Evolutionary conservation across 2,797 vertebrate species (phyloP), one percentile per base, ranked within the genome.

Genomic region (Cossypha caffra): DNA sequence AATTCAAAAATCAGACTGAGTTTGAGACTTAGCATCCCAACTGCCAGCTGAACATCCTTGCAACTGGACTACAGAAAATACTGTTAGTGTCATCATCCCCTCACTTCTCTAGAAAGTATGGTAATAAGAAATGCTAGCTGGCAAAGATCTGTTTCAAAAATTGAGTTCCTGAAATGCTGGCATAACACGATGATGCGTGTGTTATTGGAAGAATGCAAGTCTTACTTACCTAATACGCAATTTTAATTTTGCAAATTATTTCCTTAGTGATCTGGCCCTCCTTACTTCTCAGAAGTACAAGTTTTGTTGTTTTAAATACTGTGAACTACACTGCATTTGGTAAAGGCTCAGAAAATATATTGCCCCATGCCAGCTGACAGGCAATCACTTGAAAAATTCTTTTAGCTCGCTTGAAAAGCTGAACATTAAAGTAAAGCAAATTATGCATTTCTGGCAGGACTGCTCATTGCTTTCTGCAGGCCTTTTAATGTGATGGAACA

Each of bases 391-490:
- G 55, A 88, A n/a, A 69, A 88, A 84, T 31, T 64, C 55, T 52
- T 90, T 86, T 29, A 86, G 62, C 35, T 88, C 31, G 59, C 66
- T 88, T 66, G 26, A 92, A 88, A 85, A 64, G 51, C 19, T 47
- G 21, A 79, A 69, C 25, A 59, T 66, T 69, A 35, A 88, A 88
- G 72, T 11, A 11, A 76, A 67, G 25, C 29, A 86, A 83, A 88
- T 80, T 42, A 81, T 12, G 50, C 29, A 40, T 40, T 89, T 87
- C 45, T 75, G 68, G 43, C 28, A 81, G 45, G 68, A 92, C 31
- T 38, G 35, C 33, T 93, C 42, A 43, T 8, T 57, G 35, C 58
- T 68, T 87, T 72, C 50, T 47, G 29, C 75, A 91, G 67, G 64
- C 50, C 38, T 81, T 57, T 28, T 68, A 68, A 77, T 73, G 45